Conservation (phyloP, 2,888 invertebrate species). For the Megalurothrips usitatus region DNA sequence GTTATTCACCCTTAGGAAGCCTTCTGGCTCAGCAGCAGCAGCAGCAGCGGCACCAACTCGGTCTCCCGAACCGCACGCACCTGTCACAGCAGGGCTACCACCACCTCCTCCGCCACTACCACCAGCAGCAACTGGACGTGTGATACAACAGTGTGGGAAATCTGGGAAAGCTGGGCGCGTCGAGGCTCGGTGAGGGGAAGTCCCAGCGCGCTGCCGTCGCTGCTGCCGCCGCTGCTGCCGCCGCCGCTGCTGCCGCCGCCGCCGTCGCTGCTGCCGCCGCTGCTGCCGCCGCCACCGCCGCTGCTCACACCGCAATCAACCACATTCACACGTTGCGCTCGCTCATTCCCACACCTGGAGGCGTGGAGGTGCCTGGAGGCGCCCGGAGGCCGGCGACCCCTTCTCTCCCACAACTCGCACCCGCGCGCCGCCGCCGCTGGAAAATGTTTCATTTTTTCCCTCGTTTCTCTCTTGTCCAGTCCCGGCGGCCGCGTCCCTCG, state of each 20-base stretch:
- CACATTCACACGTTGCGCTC: slow-evolving; percentile 15
- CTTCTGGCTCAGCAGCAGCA: too few relatives aligned
- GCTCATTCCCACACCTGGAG: slow-evolving; percentile 12
- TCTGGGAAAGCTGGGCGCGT: neutral
- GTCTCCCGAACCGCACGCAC: too few relatives aligned
- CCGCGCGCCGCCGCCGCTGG: too few relatives aligned
- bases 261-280: neutral
- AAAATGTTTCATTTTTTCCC: neutral
- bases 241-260: neutral
- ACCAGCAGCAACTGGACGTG: too few relatives aligned
- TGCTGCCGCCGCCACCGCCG: neutral
- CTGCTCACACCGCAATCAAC: slow-evolving; percentile 3
- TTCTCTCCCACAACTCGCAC: neutral
- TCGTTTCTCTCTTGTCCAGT: neutral
- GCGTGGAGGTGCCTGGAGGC: neutral
- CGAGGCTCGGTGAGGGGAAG: neutral
- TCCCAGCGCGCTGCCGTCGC: neutral
- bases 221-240: neutral
- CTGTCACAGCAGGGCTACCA: too few relatives aligned
- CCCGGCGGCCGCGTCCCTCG: neutral
- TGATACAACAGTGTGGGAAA: too few relatives aligned
- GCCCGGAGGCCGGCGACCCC: slow-evolving; percentile 9
- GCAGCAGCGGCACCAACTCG: too few relatives aligned
- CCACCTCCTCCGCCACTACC: too few relatives aligned
- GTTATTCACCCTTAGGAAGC: too few relatives aligned